Base-by-base conservation (phyloP, 2,888 invertebrate genomes). In the Hofmannophila pseudospretella region DNA sequence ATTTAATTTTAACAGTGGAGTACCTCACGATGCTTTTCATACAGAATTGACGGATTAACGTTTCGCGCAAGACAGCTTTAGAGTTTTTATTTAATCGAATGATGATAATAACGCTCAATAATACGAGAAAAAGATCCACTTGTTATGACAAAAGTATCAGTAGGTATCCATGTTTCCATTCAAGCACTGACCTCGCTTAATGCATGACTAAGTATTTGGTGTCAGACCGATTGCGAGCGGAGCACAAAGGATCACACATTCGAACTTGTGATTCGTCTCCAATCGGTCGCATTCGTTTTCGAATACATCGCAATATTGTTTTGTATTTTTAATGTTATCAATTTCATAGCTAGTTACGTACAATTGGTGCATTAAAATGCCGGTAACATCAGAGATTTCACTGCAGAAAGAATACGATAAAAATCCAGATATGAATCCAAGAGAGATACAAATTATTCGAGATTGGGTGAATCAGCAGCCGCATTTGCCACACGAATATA, bases 391-490 rank as follows among this genome's bases (percentile, higher is more conserved):
- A 34, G 49, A 54, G 26, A 48, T 44, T 33, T 40, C 56, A 32
- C 49, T 60, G 32, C 36, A 48, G 40, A 80, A 85, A 27, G 89
- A 91, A 58, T 88, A 90, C 62, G 73, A 82, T 34, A 89, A 86
- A 49, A 88, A 90, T 69, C 69, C 84, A 2, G 80, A 88, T 42
- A 71, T 92, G 32, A 89, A 88, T 38, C 73, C 78, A 9, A 76
- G 86, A 32, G 91, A 91, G 50, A 77, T 92, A 8, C 59, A 79
- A 32, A 78, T 75, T 39, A 66, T 93, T 30, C 58, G 81, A 45
- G 81, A 88, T 34, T 93, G 93, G 92, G 69, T 88, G 19, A 68
- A 77, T 11, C 88, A 86, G 31, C 92, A 92, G 55, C 85, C 89
- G 0, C 91, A 93, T 70, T 70, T 93, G 42, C 88, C 90, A 5